A percentile compares a stretch with the other conserved stretches of the same genome.
phyloP scores from a whole-genome alignment of 2,113 vertebrate genomes.

The Amia ocellicauda region DNA sequence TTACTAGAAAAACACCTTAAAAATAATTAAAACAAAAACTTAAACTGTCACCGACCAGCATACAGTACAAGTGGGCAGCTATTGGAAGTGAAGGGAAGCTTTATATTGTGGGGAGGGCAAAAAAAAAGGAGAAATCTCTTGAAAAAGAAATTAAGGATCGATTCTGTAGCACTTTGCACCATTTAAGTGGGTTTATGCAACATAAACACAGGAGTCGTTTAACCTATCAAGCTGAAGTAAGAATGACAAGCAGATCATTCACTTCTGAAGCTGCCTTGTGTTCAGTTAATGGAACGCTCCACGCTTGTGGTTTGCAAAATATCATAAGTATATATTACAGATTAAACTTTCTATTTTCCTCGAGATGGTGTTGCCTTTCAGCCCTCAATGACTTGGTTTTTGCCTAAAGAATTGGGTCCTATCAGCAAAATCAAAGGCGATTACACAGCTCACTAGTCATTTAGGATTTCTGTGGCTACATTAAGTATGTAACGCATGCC shows the following conservation, averaged over 20 bases:
- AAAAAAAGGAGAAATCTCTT: not conserved
- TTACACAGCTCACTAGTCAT: conserved; percentile 83
- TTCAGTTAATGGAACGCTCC: conserved; percentile 78
- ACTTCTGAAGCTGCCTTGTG: conserved; percentile 81
- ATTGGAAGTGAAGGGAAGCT: not conserved
- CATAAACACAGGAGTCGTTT: conserved; percentile 67
- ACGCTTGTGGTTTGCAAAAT: conserved; percentile 75
- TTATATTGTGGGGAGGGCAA: not conserved
- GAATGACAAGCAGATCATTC: conserved; percentile 64
- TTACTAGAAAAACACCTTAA: not conserved
- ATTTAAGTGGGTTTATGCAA: conserved; percentile 61
- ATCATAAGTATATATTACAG: conserved; percentile 78
- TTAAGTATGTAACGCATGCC: conserved; percentile 84
- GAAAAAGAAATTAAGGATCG: conserved; percentile 31
- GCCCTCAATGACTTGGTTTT: conserved; percentile 69
- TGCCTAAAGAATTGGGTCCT: conserved; percentile 75
- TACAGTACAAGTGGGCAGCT: not conserved
- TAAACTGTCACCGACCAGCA: not conserved
- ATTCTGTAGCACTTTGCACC: conserved; percentile 59
- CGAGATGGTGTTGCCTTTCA: conserved; percentile 69
- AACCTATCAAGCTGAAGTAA: conserved; percentile 73
- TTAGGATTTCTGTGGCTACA: conserved; percentile 88
- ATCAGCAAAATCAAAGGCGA: conserved; percentile 83
- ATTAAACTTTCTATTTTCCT: conserved; percentile 70
- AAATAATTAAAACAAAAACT: not conserved